Evolutionary conservation across 92 coral and sea anemone genomes (phyloP).

Genomic region (Parazoanthus swiftii): DNA sequence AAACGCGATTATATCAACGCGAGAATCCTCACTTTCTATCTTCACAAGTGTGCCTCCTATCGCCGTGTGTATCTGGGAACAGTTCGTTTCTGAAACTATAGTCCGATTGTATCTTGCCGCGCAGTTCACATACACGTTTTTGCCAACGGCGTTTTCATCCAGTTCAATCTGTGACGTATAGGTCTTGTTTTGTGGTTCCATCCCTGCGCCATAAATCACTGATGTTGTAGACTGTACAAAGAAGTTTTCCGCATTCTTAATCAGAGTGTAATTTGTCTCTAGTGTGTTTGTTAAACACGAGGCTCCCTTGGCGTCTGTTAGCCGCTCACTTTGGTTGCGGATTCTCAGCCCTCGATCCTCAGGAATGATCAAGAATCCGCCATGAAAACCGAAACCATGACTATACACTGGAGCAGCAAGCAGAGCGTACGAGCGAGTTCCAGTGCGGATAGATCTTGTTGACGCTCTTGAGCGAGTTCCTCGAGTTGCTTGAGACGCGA

Average conservation of each 20-base stretch:
- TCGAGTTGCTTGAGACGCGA: neutral
- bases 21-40: neutral
- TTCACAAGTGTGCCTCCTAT: neutral
- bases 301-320: neutral
- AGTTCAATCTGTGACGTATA: neutral
- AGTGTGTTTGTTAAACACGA: neutral
- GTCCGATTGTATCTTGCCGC: slow-evolving; percentile 4
- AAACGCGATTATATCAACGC: too few relatives aligned
- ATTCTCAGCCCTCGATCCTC: neutral
- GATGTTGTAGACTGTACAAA: neutral
- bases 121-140: neutral
- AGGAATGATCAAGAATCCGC: slow-evolving; percentile 9
- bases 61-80: neutral
- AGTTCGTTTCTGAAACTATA: neutral
- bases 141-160: neutral
- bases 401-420: neutral
- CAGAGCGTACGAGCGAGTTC: neutral
- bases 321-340: neutral
- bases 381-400: neutral
- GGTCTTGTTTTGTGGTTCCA: neutral
- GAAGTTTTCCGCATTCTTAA: neutral
- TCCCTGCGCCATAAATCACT: neutral
- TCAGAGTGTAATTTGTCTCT: neutral
- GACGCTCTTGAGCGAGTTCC: neutral
- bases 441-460: neutral